phyloP scores from a whole-genome alignment of 2,888 invertebrate species.

The Hirtodrosophila histrioides region DNA sequence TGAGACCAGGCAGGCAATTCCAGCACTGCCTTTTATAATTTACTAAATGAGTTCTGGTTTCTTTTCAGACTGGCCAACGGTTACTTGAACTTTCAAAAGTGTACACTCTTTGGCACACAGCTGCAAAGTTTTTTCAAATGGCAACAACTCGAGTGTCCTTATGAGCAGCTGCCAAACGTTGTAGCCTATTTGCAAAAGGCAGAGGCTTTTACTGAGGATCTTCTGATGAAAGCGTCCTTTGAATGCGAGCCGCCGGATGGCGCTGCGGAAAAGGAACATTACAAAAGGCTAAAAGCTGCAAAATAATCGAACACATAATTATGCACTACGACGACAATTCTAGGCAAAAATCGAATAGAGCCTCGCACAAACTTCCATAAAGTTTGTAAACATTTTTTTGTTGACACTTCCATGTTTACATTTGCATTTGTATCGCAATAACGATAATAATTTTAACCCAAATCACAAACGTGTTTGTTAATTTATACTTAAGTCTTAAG shows the following conservation, averaged over 20 bases:
- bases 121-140: slow-evolving; percentile 92
- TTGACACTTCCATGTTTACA: slow-evolving; percentile 52
- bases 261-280: slow-evolving; percentile 94
- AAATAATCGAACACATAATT: slow-evolving; percentile 55
- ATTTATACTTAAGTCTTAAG: slow-evolving; percentile 71
- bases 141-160: slow-evolving; percentile 94
- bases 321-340: slow-evolving; percentile 34
- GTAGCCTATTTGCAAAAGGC: slow-evolving; percentile 90
- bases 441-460: slow-evolving; percentile 63
- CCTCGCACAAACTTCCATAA: slow-evolving; percentile 48
- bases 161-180: slow-evolving; percentile 90
- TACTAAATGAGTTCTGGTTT: background rate
- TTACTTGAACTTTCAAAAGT: slow-evolving; percentile 96
- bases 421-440: slow-evolving; percentile 54
- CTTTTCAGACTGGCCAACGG: slow-evolving; percentile 89
- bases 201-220: slow-evolving; percentile 92
- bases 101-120: slow-evolving; percentile 94
- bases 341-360: slow-evolving; percentile 24
- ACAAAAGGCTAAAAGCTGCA: slow-evolving; percentile 90
- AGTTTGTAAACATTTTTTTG: slow-evolving; percentile 40
- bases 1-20: slow-evolving; percentile 87
- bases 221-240: slow-evolving; percentile 93
- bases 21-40: background rate
- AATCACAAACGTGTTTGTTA: slow-evolving; percentile 62
- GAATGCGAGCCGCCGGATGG: slow-evolving; percentile 97